Evolutionary conservation across 2,888 invertebrate genomes (phyloP).

Genomic region (Conchocele bisecta): DNA sequence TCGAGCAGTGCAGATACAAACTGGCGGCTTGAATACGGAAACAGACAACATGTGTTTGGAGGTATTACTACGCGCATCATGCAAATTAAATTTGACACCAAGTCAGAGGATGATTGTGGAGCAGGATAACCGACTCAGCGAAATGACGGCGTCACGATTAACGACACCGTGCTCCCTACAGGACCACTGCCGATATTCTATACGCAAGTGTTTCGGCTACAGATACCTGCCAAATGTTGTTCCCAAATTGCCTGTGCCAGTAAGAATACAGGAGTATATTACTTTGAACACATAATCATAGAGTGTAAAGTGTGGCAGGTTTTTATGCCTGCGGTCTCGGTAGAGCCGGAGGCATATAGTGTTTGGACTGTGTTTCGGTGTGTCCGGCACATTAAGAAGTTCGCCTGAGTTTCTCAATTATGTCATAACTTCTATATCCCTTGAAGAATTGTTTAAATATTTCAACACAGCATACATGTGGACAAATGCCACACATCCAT

Average conservation of each 20-base stretch:
- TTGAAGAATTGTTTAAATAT: too few relatives aligned
- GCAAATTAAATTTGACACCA: constrained; percentile 73
- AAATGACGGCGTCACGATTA: constrained; percentile 68
- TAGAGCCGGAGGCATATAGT: too few relatives aligned
- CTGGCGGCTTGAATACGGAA: constrained; percentile 75
- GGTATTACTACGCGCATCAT: constrained; percentile 75
- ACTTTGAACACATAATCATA: too few relatives aligned
- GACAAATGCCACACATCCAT: too few relatives aligned
- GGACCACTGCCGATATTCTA: constrained; percentile 70
- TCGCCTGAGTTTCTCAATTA: too few relatives aligned
- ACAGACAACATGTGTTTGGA: constrained; percentile 77
- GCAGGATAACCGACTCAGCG: constrained; percentile 73
- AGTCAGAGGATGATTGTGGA: constrained; percentile 63
- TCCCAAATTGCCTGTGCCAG: constrained; percentile 75
- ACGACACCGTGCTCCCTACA: constrained; percentile 69
- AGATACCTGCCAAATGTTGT: constrained; percentile 76
- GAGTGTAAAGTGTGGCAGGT: too few relatives aligned
- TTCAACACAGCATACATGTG: too few relatives aligned
- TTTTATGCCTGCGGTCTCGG: too few relatives aligned
- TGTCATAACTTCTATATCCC: too few relatives aligned
- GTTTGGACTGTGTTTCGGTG: too few relatives aligned
- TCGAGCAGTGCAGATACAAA: constrained; percentile 72
- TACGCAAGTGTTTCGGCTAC: constrained; percentile 73
- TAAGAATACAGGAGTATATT: constrained; percentile 70
- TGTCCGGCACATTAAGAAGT: too few relatives aligned